These are phyloP conservation scores for Darevskia mixta DNA, from an alignment of 2,797 vertebrate species.

Conservation along the genomic window DNA sequence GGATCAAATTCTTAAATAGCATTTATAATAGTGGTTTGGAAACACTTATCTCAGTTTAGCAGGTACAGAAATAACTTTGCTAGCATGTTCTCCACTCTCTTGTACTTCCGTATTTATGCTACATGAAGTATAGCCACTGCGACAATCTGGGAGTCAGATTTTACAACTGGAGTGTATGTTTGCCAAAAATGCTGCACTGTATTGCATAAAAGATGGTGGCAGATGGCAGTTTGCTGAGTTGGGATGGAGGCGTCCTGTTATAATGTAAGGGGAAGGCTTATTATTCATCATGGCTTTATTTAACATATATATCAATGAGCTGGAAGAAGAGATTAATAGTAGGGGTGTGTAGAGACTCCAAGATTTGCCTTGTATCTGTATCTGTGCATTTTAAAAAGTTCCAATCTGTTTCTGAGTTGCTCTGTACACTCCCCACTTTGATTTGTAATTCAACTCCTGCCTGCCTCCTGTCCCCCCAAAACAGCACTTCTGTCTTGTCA, in stretches of 20 bases:
- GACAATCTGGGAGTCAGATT: background rate
- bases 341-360: too few species aligned
- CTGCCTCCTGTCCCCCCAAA: too few species aligned
- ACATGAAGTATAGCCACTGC: background rate
- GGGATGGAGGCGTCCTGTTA: background rate
- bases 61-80: background rate
- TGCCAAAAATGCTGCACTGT: background rate
- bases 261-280: constrained; percentile 20
- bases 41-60: background rate
- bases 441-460: too few species aligned
- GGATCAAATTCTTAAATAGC: background rate
- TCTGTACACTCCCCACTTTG: too few species aligned
- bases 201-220: background rate
- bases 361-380: too few species aligned
- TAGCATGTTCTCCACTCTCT: background rate
- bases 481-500: too few species aligned
- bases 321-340: constrained; percentile 1
- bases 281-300: constrained; percentile 23
- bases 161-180: background rate
- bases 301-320: constrained; percentile 41
- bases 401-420: too few species aligned
- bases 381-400: too few species aligned
- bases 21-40: background rate
- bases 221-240: constrained; percentile 14
- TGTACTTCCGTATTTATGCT: background rate